Percentiles rank a stretch among this genome's conserved stretches.
phyloP scores from a whole-genome alignment of 2,888 invertebrate species.

The Ptychoptera albimana region DNA sequence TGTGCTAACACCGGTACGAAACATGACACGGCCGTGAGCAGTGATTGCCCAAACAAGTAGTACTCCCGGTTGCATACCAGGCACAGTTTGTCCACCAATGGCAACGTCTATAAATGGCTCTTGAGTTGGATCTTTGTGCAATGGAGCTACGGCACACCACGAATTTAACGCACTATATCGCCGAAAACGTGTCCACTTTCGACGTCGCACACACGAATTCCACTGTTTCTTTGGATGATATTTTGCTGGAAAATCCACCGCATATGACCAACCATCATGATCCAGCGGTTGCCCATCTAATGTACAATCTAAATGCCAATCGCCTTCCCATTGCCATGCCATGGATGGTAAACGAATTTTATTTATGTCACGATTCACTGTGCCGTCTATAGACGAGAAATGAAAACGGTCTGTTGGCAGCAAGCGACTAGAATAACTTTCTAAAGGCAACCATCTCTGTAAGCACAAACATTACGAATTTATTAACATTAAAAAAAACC shows the following conservation, averaged over 20 bases:
- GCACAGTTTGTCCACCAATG: conserved; percentile 70
- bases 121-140: conserved; percentile 76
- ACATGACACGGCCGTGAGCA: conserved; percentile 78
- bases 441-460: conserved; percentile 69
- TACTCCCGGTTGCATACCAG: conserved; percentile 57
- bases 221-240: conserved; percentile 68
- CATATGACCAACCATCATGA: conserved; percentile 89
- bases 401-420: conserved; percentile 77
- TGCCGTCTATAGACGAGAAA: conserved; percentile 75
- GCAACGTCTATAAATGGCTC: conserved; percentile 87
- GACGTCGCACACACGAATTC: conserved; percentile 77
- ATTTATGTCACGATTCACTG: conserved; percentile 58
- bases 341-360: conserved; percentile 76
- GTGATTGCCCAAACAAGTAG: conserved; percentile 88
- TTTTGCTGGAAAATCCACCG: conserved; percentile 76
- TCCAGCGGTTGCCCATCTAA: conserved; percentile 75
- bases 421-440: conserved; percentile 69
- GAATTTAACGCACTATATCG: conserved; percentile 79
- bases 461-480: conserved; percentile 22
- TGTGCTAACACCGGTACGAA: conserved; percentile 62
- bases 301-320: conserved; percentile 76
- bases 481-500: conserved; percentile 11
- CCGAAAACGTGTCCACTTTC: conserved; percentile 79
- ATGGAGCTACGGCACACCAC: conserved; percentile 82
- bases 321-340: conserved; percentile 95